Conservation (phyloP, 1,140 invertebrate species). For the Lasioglossum baleicum region DNA sequence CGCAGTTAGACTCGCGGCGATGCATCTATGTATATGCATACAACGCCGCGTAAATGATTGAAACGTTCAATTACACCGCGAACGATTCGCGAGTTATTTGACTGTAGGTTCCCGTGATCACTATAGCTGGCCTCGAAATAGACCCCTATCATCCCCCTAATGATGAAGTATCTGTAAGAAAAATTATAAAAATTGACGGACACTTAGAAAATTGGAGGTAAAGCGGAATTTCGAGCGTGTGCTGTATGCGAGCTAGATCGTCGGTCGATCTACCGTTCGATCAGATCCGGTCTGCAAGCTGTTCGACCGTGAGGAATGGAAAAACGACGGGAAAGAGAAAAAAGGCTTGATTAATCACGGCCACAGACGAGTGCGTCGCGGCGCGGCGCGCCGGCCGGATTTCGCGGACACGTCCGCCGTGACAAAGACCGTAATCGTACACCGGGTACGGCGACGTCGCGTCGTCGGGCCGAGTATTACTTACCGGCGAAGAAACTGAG, state of each 20-base stretch:
- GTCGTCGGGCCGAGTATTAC: constrained; percentile 16
- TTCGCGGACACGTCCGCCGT: constrained; percentile 16
- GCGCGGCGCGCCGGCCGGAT: constrained; percentile 1
- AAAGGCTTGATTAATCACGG: constrained; percentile 27
- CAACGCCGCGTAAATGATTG: not conserved
- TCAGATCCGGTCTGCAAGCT: too few species aligned
- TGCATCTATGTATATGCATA: not conserved
- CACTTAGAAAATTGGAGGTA: too few species aligned
- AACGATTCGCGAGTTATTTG: not conserved
- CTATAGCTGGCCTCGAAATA: too few species aligned
- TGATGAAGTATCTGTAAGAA: too few species aligned
- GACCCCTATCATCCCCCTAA: too few species aligned
- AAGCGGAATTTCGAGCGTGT: too few species aligned
- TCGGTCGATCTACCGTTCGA: not conserved
- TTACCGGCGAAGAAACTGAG: constrained; percentile 31
- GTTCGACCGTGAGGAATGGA: too few species aligned
- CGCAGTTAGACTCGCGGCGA: not conserved
- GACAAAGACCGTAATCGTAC: constrained; percentile 45
- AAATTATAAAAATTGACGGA: too few species aligned
- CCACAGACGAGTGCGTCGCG: constrained; percentile 1
- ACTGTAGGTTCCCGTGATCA: too few species aligned
- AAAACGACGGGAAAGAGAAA: not conserved
- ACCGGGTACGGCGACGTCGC: constrained; percentile 1
- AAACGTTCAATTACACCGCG: not conserved
- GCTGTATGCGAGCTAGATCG: too few species aligned